Base-by-base conservation (phyloP, 2,113 vertebrate species). In the Scortum barcoo region DNA sequence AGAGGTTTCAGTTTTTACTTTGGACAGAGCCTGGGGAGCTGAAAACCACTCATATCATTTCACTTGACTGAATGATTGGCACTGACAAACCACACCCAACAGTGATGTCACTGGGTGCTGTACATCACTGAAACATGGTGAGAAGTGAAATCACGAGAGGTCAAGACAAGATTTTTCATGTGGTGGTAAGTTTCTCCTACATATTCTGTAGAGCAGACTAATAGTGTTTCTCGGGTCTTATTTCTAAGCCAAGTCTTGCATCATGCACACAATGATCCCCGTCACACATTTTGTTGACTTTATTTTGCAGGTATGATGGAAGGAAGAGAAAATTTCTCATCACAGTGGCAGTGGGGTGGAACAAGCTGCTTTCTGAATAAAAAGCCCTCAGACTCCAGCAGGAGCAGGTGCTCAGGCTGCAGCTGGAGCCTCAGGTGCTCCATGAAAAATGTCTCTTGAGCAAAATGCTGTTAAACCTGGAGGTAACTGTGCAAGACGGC, bases 311-410 rank as follows among this genome's bases (percentile, higher is more conserved):
- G 6, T 8, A 42, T 48, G 17, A 36, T 8, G 33, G 51, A 22
- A 0, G 14, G 7, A 38, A 30, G 16, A 53, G 12, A 16, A 0
- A 24, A 46, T 69, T 74, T 57, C 26, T 28, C 12, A 62, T 9
- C 57, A 22, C 30, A 13, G 69, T 40, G 36, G 51, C 63, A 71
- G 58, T 22, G 16, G 24, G 81, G 65, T 56, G 65, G 74, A 81
- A 81, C 69, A 71, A 58, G 82, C 78, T 51, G 70, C 46, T 72
- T 44, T 26, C 13, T 50, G 51, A 75, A 61, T 42, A 11, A 74
- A 65, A 63, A 65, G 62, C 12, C 8, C 2, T 72, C 57, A 28
- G 42, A 79, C 53, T 87, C 22, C 66, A 38, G 61, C 40, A 78
- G 68, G 72, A 38, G 61, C 40, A 78, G 68, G 72, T 53, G 26